Conservation (phyloP, 1,140 invertebrate genomes). For the Drosophila grimshawi region DNA sequence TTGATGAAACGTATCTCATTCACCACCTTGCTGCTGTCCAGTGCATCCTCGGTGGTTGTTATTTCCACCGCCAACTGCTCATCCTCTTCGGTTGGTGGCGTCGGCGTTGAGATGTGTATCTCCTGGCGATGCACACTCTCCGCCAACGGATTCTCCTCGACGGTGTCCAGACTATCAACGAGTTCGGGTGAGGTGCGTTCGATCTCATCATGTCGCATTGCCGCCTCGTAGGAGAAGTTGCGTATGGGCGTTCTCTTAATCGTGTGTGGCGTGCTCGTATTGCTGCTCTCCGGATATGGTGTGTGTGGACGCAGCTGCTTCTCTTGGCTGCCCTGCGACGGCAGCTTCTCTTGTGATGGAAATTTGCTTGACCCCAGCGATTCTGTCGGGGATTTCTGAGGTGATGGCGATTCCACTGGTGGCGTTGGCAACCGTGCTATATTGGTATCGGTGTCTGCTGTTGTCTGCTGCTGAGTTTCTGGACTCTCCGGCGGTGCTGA, state of each 20-base stretch:
- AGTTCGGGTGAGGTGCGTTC: conserved; percentile 73
- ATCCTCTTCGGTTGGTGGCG: conserved; percentile 76
- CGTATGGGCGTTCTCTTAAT: conserved; percentile 73
- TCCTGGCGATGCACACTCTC: conserved; percentile 19
- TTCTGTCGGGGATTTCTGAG: conserved; percentile 49
- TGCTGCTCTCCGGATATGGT: conserved; percentile 74
- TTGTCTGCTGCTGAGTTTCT: background rate
- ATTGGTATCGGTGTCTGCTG: background rate
- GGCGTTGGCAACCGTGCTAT: conserved; percentile 58
- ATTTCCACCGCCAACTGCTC: conserved; percentile 78
- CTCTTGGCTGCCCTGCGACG: conserved; percentile 34
- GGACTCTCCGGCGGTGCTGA: conserved; percentile 21
- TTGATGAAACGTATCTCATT: conserved; percentile 83
- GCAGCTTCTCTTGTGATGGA: conserved; percentile 1
- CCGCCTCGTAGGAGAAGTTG: conserved; percentile 79
- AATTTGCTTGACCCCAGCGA: conserved; percentile 51
- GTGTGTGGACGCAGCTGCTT: conserved; percentile 68
- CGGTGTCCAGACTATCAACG: conserved; percentile 69
- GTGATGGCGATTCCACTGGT: conserved; percentile 44
- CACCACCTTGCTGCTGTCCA: conserved; percentile 71
- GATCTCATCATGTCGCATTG: conserved; percentile 71
- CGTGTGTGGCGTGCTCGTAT: conserved; percentile 68
- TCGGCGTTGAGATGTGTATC: conserved; percentile 65
- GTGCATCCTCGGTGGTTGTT: conserved; percentile 68
- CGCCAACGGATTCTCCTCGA: conserved; percentile 54